Evolutionary conservation across 2,797 vertebrate genomes (phyloP).

Genomic region (Pipistrellus nathusii): DNA sequence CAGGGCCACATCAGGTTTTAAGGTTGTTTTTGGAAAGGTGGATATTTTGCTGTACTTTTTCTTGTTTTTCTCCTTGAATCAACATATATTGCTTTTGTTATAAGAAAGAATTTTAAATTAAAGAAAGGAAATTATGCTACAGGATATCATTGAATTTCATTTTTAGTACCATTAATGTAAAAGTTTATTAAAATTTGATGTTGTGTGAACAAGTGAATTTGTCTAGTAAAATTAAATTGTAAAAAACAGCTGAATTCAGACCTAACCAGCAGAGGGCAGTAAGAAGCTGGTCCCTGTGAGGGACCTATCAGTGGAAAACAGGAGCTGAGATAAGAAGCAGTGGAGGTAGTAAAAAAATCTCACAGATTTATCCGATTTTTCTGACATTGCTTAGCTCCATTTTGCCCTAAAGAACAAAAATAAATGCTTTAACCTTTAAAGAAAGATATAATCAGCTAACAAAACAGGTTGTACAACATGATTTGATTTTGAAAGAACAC

Average conservation of each 20-base stretch:
- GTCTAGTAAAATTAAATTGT: background rate
- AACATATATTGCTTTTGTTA: background rate
- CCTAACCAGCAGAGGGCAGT: constrained; percentile 45
- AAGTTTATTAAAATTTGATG: background rate
- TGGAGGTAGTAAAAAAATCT: background rate
- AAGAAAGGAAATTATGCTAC: background rate
- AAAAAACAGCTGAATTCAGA: background rate
- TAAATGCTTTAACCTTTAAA: background rate
- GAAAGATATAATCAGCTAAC: background rate
- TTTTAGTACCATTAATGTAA: background rate
- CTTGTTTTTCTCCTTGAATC: background rate
- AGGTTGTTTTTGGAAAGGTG: background rate
- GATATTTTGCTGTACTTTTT: background rate
- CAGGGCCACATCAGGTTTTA: background rate
- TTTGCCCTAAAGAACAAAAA: constrained; percentile 25
- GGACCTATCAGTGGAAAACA: background rate
- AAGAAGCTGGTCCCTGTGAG: background rate
- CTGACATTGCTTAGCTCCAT: constrained; percentile 30
- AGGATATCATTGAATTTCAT: background rate
- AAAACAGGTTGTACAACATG: background rate
- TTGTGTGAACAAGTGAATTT: background rate
- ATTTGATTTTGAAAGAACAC: constrained; percentile 46
- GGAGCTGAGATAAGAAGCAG: background rate
- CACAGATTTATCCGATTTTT: background rate
- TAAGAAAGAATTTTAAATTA: background rate